These are phyloP conservation scores for Nymphalis polychloros DNA, from an alignment of 2,888 invertebrate genomes.

Conservation along the genomic window DNA sequence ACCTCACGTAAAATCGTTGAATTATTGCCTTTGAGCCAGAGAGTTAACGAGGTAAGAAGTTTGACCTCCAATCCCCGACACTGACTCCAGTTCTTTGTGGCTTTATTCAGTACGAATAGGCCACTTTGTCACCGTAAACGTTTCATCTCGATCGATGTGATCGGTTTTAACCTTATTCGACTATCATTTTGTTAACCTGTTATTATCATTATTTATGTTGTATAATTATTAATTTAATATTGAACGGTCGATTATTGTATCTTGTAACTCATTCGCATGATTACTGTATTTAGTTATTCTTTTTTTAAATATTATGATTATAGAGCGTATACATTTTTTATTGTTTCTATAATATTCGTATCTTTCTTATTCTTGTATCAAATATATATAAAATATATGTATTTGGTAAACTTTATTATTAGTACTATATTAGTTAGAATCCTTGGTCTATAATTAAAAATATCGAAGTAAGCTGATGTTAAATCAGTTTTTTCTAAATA, in stretches of 20 bases:
- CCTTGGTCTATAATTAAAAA: background rate
- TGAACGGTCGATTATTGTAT: conserved; percentile 13
- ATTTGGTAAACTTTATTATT: too few relatives aligned
- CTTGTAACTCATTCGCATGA: background rate
- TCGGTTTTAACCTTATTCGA: conserved; percentile 32
- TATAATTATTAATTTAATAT: conserved; percentile 28
- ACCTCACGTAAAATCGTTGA: conserved; percentile 63
- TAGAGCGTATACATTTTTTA: background rate
- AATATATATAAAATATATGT: too few relatives aligned
- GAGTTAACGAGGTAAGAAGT: conserved; percentile 60
- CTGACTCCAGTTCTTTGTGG: conserved; percentile 40
- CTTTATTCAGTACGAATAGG: conserved; percentile 35
- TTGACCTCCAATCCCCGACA: conserved; percentile 54
- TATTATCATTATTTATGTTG: conserved; percentile 26
- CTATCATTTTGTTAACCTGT: conserved; percentile 25
- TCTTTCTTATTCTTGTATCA: too few relatives aligned
- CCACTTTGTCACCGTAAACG: conserved; percentile 33
- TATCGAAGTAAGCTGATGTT: background rate
- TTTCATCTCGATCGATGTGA: conserved; percentile 28
- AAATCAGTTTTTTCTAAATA: background rate
- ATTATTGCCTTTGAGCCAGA: conserved; percentile 60
- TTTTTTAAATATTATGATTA: background rate
- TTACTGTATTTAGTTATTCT: background rate
- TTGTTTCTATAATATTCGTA: too few relatives aligned
- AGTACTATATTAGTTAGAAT: too few relatives aligned